A percentile compares a stretch with the other conserved stretches of the same genome.
Conservation (phyloP, 2,888 invertebrate genomes). For the Esperia sulphurella region DNA sequence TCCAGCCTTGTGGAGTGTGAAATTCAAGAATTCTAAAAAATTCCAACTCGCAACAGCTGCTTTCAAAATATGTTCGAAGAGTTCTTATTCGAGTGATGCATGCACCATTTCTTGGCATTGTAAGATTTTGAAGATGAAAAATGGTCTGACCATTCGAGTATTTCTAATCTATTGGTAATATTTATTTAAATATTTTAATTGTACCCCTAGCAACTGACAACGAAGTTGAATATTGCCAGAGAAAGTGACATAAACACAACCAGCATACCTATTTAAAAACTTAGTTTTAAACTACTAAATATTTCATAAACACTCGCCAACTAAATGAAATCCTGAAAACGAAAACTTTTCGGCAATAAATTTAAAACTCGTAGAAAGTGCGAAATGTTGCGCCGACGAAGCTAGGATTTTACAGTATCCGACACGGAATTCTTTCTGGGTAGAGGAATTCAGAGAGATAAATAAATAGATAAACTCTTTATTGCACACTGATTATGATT, state of each 20-base stretch:
- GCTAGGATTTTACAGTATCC: neutral
- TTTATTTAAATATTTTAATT: too few relatives aligned
- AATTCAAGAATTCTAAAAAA: constrained; percentile 11
- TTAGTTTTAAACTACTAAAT: constrained; percentile 29
- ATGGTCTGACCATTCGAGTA: too few relatives aligned
- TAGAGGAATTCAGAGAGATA: too few relatives aligned
- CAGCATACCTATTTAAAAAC: too few relatives aligned
- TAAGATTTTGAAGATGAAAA: neutral
- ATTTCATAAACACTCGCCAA: constrained; percentile 33
- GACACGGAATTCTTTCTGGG: constrained; percentile 13
- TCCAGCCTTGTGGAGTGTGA: constrained; percentile 13
- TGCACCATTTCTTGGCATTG: neutral
- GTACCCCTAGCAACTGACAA: too few relatives aligned
- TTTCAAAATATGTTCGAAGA: neutral
- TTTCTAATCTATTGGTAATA: too few relatives aligned
- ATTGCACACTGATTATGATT: too few relatives aligned
- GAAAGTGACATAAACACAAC: too few relatives aligned
- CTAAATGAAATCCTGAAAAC: constrained; percentile 32
- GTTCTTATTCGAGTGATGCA: neutral
- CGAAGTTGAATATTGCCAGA: too few relatives aligned
- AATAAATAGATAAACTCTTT: too few relatives aligned
- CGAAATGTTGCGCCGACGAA: constrained; percentile 9
- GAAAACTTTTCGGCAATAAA: constrained; percentile 30
- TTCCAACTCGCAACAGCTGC: constrained; percentile 6
- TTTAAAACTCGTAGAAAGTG: constrained; percentile 28